Evolutionary conservation across 2,888 invertebrate genomes (phyloP).

Genomic region (Imbricaverruca yamaguchii): DNA sequence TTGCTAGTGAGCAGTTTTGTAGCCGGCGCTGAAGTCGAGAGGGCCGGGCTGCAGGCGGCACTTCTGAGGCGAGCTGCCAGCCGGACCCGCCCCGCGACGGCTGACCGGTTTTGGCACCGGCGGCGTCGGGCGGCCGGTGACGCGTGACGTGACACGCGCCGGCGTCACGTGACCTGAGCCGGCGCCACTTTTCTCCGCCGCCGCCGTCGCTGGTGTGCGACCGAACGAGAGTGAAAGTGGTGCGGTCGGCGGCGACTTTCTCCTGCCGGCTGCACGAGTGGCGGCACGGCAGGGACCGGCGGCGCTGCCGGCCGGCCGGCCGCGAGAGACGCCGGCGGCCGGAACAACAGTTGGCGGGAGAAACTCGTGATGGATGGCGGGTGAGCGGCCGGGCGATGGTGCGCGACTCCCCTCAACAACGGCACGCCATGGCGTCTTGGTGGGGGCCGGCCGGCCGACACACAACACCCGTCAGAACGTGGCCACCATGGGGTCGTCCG

Average conservation of each 20-base stretch:
- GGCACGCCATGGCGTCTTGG: neutral
- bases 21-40: too few relatives aligned
- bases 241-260: neutral
- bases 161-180: too few relatives aligned
- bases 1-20: too few relatives aligned
- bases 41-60: too few relatives aligned
- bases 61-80: too few relatives aligned
- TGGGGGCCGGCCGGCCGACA: neutral
- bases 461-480: constrained; percentile 1
- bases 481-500: constrained; percentile 7
- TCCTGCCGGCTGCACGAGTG: neutral
- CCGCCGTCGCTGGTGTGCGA: neutral
- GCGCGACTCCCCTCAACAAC: neutral
- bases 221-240: neutral
- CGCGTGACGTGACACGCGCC: neutral
- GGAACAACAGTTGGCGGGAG: neutral
- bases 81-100: too few relatives aligned
- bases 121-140: neutral
- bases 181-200: neutral
- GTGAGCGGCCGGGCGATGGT: neutral
- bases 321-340: neutral
- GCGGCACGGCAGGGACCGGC: too few relatives aligned
- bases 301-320: neutral
- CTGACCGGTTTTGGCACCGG: neutral
- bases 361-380: constrained; percentile 2